Evolutionary conservation across 2,888 invertebrate species (phyloP).

Genomic region (Troglohyphantes excavatus): DNA sequence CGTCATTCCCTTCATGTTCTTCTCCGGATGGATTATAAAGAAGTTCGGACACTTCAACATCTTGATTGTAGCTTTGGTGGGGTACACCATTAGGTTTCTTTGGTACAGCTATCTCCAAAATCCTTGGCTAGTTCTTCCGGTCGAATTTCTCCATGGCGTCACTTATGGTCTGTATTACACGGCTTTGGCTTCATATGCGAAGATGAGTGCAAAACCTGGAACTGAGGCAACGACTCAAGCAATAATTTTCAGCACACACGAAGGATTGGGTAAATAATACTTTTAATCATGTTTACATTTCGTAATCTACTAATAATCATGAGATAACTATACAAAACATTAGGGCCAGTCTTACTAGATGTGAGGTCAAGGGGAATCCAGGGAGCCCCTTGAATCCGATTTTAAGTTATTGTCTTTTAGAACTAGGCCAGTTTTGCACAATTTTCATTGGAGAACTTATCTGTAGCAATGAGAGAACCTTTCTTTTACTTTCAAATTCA

Average conservation of each 20-base stretch:
- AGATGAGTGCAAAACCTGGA: slow-evolving; percentile 90
- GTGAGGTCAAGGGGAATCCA: too few species aligned
- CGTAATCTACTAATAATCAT: background rate
- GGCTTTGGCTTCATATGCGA: slow-evolving; percentile 94
- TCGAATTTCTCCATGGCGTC: slow-evolving; percentile 82
- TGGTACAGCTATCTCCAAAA: slow-evolving; percentile 81
- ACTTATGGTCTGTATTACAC: slow-evolving; percentile 82
- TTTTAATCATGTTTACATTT: background rate
- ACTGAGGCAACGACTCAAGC: slow-evolving; percentile 90
- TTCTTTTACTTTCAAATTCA: too few species aligned
- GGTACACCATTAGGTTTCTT: slow-evolving; percentile 81
- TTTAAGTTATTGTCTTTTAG: too few species aligned
- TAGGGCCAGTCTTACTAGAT: too few species aligned
- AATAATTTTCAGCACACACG: slow-evolving; percentile 92
- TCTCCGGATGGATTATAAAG: slow-evolving; percentile 84
- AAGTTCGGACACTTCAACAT: slow-evolving; percentile 80
- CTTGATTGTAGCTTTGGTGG: slow-evolving; percentile 81
- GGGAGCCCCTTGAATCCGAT: too few species aligned
- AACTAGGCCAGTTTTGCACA: too few species aligned
- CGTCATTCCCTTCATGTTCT: slow-evolving; percentile 93
- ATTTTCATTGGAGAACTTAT: too few species aligned
- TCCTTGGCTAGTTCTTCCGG: slow-evolving; percentile 81
- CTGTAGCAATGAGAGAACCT: too few species aligned
- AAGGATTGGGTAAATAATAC: slow-evolving; percentile 88
- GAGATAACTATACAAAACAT: too few species aligned